Conservation (phyloP, 2,888 invertebrate genomes). For the Heliconius aoede region DNA sequence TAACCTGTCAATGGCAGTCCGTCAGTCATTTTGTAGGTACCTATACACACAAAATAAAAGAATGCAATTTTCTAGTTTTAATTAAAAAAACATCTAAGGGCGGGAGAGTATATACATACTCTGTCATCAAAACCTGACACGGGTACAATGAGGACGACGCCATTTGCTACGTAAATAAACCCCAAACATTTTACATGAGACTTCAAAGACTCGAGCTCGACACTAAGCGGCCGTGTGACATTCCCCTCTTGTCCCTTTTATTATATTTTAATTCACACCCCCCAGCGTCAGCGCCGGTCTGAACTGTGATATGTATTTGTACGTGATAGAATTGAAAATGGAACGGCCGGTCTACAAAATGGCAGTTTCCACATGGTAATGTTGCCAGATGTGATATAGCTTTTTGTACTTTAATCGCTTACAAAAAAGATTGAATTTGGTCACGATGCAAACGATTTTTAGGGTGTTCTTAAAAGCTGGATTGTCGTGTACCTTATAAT, state of each 20-base stretch:
- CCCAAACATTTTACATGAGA: slow-evolving; percentile 65
- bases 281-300: slow-evolving; percentile 58
- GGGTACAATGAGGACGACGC: slow-evolving; percentile 37
- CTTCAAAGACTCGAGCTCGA: slow-evolving; percentile 79
- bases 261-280: slow-evolving; percentile 82
- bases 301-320: slow-evolving; percentile 51
- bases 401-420: slow-evolving; percentile 52
- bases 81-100: slow-evolving; percentile 5
- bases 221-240: slow-evolving; percentile 77
- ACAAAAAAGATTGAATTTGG: slow-evolving; percentile 52
- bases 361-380: slow-evolving; percentile 70
- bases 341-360: slow-evolving; percentile 28
- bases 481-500: slow-evolving; percentile 76
- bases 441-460: slow-evolving; percentile 49
- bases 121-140: slow-evolving; percentile 27
- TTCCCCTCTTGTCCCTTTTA: slow-evolving; percentile 71
- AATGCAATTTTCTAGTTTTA: slow-evolving; percentile 10
- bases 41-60: not conserved
- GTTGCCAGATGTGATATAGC: slow-evolving; percentile 48
- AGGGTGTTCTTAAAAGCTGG: slow-evolving; percentile 73
- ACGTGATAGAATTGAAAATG: slow-evolving; percentile 49
- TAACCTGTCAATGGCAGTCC: not conserved
- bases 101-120: not conserved
- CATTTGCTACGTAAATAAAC: slow-evolving; percentile 61
- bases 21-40: not conserved